Evolutionary conservation across 2,113 vertebrate genomes (phyloP).

Genomic region (Puntigrus tetrazona): DNA sequence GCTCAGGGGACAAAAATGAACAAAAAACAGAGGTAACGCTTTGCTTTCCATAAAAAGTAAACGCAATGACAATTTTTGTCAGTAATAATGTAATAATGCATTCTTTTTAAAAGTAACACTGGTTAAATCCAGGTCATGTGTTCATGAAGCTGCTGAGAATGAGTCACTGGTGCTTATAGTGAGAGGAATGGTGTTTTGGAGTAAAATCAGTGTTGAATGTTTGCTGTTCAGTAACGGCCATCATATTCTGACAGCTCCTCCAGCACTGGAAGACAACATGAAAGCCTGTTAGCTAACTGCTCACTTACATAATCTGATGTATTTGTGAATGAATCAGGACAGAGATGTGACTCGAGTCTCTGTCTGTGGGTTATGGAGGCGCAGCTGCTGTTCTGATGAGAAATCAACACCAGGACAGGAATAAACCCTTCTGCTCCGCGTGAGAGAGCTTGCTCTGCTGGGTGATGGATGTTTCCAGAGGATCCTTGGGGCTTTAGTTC

Average conservation of each 20-base stretch:
- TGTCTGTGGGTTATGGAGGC: not conserved
- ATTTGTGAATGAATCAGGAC: not conserved
- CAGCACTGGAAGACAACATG: not conserved
- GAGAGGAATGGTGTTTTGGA: no score
- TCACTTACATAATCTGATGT: not conserved
- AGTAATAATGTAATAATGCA: not conserved
- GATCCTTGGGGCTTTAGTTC: not conserved
- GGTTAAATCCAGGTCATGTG: not conserved
- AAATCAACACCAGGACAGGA: not conserved
- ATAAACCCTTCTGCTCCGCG: not conserved
- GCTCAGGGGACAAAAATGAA: no score
- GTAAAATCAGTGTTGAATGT: no score
- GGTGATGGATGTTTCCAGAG: not conserved
- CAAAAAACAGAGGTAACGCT: not conserved
- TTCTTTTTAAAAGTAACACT: not conserved
- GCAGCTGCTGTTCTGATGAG: not conserved
- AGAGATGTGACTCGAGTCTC: not conserved
- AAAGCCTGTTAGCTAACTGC: not conserved
- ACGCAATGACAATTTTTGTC: not conserved
- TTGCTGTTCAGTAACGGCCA: no score
- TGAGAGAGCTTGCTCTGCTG: not conserved
- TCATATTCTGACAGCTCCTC: not conserved
- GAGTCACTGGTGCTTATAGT: not conserved
- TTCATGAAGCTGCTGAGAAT: not conserved
- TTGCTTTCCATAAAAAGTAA: not conserved